Base-by-base conservation (phyloP, 2,888 invertebrate genomes). In the Sinodicranocentrus sp. region DNA sequence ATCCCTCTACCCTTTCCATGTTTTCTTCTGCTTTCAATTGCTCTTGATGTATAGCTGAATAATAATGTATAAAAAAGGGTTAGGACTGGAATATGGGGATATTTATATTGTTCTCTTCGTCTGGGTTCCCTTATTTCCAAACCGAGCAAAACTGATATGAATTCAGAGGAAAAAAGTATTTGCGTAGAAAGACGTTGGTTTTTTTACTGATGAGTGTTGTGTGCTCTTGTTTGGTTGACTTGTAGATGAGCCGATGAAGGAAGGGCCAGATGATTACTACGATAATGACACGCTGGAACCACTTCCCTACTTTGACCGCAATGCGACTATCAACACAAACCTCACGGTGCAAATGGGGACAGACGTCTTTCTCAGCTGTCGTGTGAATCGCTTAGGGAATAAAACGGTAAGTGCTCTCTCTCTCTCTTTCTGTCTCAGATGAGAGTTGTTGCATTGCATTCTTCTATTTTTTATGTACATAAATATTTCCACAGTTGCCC, bases 341-440 rank as follows among this genome's bases (percentile, higher is more conserved):
- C 73, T 88, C 48, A 89, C 89, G 48, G 88, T 89, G 70, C 89
- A 89, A 85, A 87, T 87, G 86, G 89, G 89, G 52, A 86, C 88
- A 61, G 88, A 88, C 84, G 88, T 89, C 84, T 86, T 83, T 83
- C 87, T 89, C 76, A 86, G 85, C 77, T 89, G 89, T 82, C 88
- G 84, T 72, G 88, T 89, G 77, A 87, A 89, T 85, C 88, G 87
- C 48, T 76, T 88, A 68, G 88, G 88, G 71, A 87, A 88, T 83
- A 88, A 88, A 86, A 85, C 85, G 84, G 88, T 88, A 72, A 87
- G 85, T 85, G 59, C 61, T 76, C 68, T 54, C 65, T 65, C 52
- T 39, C 17, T 25, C 33, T 33, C 54, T 28, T 43, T 70, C 17
- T 59, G 39, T 77, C 44, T 15, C 59, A n/a, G n/a, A 10, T n/a